Percentiles rank a stretch among this genome's conserved stretches.
phyloP scores from a whole-genome alignment of 2,113 vertebrate genomes.

The Rhagologus leucostigma region DNA sequence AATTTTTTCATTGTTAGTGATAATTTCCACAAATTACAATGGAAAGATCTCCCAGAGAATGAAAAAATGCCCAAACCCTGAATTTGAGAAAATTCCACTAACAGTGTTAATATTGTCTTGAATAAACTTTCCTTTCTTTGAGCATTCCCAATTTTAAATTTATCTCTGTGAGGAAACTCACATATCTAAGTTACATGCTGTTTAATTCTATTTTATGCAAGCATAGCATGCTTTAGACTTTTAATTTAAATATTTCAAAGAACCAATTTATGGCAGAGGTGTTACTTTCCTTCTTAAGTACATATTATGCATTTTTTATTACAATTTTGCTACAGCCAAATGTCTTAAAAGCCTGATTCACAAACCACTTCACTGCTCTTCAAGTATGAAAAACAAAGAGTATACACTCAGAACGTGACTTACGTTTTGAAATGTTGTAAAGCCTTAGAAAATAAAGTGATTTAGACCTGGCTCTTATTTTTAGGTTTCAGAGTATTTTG shows the following conservation, averaged over 20 bases:
- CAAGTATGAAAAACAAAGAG: conserved; percentile 70
- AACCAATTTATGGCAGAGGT: conserved; percentile 60
- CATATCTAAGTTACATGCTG: conserved; percentile 31
- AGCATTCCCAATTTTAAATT: conserved; percentile 49
- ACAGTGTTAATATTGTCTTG: conserved; percentile 24
- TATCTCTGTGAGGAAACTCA: conserved; percentile 50
- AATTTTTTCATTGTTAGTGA: conserved; percentile 57
- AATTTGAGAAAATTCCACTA: conserved; percentile 39
- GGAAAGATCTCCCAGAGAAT: conserved; percentile 24
- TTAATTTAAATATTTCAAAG: conserved; percentile 74
- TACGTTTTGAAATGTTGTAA: conserved; percentile 41
- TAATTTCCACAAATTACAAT: conserved; percentile 59
- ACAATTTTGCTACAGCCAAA: conserved; percentile 61
- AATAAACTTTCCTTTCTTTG: conserved; percentile 35
- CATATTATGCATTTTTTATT: conserved; percentile 70
- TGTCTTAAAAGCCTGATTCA: conserved; percentile 64
- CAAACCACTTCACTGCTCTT: conserved; percentile 58
- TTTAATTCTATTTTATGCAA: conserved; percentile 58
- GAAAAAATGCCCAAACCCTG: background rate
- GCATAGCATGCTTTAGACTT: conserved; percentile 49
- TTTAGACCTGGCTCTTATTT: conserved; percentile 59
- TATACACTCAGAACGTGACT: conserved; percentile 20
- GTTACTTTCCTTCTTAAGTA: conserved; percentile 71
- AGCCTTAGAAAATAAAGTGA: conserved; percentile 46
- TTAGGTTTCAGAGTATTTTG: conserved; percentile 61